These are phyloP conservation scores for Andrena haemorrhoa DNA, from an alignment of 2,888 invertebrate species.

Conservation along the genomic window DNA sequence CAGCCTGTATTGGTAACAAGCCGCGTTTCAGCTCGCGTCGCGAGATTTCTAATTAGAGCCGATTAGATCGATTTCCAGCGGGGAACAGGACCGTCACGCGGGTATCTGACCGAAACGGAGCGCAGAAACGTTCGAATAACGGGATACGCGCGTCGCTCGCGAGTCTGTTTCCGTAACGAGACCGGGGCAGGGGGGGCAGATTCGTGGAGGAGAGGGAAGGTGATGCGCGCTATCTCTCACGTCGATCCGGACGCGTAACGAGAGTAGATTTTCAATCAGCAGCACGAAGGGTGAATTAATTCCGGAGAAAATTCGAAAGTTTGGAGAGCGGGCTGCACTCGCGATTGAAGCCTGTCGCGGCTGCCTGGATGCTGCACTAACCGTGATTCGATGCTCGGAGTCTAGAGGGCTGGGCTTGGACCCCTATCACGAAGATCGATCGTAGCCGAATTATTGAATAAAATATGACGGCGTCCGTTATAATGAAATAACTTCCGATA, in stretches of 20 bases:
- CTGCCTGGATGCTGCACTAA: constrained; percentile 8
- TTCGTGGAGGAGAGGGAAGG: background rate
- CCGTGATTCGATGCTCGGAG: constrained; percentile 31
- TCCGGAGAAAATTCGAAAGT: constrained; percentile 61
- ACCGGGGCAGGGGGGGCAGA: too few species aligned
- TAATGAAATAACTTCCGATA: constrained; percentile 61
- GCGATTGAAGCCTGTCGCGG: constrained; percentile 19
- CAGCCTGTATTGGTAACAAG: constrained; percentile 47
- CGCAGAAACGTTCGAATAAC: constrained; percentile 9
- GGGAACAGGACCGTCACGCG: background rate
- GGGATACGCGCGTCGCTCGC: background rate
- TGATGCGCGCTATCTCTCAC: background rate
- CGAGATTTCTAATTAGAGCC: constrained; percentile 67
- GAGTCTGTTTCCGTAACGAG: constrained; percentile 2
- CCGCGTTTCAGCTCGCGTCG: constrained; percentile 39
- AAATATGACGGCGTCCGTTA: constrained; percentile 47
- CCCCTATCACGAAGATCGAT: constrained; percentile 46
- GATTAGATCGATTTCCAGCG: constrained; percentile 63
- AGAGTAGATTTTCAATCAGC: constrained; percentile 58
- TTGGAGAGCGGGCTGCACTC: constrained; percentile 35
- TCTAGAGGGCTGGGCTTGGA: background rate
- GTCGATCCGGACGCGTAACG: constrained; percentile 14
- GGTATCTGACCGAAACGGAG: background rate
- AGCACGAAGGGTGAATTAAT: constrained; percentile 55
- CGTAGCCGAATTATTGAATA: constrained; percentile 56